Evolutionary conservation across 1,140 invertebrate genomes (phyloP).

Genomic region (Diprion similis): DNA sequence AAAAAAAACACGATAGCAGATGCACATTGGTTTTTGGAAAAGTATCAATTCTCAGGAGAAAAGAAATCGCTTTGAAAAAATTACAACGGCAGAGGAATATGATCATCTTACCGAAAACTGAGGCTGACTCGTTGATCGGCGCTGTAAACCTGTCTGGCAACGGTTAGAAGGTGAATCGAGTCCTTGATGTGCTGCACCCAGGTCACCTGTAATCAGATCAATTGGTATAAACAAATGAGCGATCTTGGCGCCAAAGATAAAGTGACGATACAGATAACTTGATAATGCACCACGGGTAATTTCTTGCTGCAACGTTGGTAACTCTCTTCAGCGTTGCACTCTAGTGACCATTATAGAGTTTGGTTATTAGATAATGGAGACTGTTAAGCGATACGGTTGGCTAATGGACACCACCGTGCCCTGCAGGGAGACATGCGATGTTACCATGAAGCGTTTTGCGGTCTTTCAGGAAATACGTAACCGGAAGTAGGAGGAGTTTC

Average conservation of each 20-base stretch:
- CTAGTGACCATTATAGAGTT: neutral
- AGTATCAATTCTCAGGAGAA: too few species aligned
- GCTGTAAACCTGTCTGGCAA: conserved; percentile 71
- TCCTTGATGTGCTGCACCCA: conserved; percentile 77
- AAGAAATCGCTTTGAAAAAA: too few species aligned
- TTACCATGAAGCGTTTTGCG: neutral
- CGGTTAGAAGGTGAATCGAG: conserved; percentile 77
- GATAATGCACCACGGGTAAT: neutral
- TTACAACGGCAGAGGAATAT: too few species aligned
- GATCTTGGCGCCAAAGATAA: neutral
- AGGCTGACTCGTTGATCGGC: conserved; percentile 64
- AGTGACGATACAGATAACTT: neutral
- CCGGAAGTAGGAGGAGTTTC: too few species aligned
- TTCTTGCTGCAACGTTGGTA: neutral
- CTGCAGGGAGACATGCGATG: neutral
- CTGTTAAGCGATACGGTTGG: neutral
- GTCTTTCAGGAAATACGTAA: too few species aligned
- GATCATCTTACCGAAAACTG: conserved; percentile 54
- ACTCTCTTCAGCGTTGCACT: neutral
- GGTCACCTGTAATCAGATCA: conserved; percentile 70
- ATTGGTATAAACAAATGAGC: neutral
- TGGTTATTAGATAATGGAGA: conserved; percentile 5
- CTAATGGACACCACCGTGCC: neutral
- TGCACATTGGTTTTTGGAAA: too few species aligned
- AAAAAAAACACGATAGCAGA: too few species aligned